Conservation (phyloP, 2,113 vertebrate species). For the Chaetodon trifascialis region DNA sequence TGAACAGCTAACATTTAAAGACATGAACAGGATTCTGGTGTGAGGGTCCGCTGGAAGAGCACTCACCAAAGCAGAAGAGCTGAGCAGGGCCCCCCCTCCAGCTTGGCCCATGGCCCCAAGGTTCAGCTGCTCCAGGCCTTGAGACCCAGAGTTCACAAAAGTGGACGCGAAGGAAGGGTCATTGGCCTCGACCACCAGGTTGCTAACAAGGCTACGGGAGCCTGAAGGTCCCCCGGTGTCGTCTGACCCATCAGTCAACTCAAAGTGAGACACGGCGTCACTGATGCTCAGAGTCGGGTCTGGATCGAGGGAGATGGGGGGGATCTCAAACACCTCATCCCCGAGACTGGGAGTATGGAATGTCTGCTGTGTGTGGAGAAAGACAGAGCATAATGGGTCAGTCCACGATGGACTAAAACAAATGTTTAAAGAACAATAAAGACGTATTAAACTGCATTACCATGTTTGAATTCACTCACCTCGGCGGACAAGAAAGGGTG, state of each 20-base stretch:
- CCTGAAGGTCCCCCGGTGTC: constrained; percentile 75
- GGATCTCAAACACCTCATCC: constrained; percentile 95
- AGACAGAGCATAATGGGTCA: not conserved
- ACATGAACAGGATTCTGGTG: not conserved
- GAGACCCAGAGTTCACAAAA: constrained; percentile 83
- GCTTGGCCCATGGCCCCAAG: constrained; percentile 87
- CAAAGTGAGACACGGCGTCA: constrained; percentile 90
- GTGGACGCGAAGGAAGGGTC: constrained; percentile 86
- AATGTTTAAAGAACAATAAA: not conserved
- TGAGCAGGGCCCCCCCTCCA: constrained; percentile 86
- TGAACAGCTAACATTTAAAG: not conserved
- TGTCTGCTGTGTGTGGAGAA: constrained; percentile 81
- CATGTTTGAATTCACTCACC: constrained; percentile 58
- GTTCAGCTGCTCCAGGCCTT: constrained; percentile 87
- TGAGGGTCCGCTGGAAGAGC: not conserved
- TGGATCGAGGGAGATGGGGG: constrained; percentile 92
- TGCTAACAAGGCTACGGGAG: constrained; percentile 83
- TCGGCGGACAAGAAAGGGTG: constrained; percentile 89
- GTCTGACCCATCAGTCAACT: constrained; percentile 84
- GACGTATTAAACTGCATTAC: not conserved
- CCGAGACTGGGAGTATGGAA: constrained; percentile 93
- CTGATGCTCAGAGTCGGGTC: constrained; percentile 88
- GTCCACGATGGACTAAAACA: not conserved
- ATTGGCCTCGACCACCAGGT: constrained; percentile 86
- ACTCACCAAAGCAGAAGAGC: constrained; percentile 76